Base-by-base conservation (phyloP, 2,113 vertebrate species). In the Sigmodon hispidus region DNA sequence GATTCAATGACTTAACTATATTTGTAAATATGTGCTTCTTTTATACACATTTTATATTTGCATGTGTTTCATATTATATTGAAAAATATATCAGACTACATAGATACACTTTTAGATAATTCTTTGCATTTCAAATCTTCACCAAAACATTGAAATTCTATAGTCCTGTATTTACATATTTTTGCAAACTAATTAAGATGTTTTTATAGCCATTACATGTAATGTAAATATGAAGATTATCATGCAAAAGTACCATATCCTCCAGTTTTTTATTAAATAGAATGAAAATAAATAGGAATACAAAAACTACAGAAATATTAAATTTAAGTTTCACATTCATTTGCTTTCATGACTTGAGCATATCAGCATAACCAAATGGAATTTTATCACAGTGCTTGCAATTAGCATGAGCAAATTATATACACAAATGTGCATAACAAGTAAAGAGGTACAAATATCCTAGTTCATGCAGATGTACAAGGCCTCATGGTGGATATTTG, bases 391-490 rank as follows among this genome's bases (percentile, higher is more conserved):
- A 97, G 63, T 76, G 76, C 65, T 36, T 57, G 52, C 63, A 84
- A 81, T 40, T 81, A 92, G 91, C 65, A 88, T 91, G 75, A 90
- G 31, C 67, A 73, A 88, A 77, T 91, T 69, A 84, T 93, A 86
- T 89, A 93, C 7, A 96, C 55, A 96, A 16, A 72, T 43, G 9
- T 84, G 79, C 48, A 67, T n/a, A 93, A 94, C 55, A 87, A 88
- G 5, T 52, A 86, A 90, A 93, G 55, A 77, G 81, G 16, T 81
- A 79, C 70, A 95, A 61, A 87, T 36, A 87, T 61, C 69, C 88
- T 65, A 79, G 57, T 92, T 95, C 96, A 79, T 96, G 97, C 97
- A 95, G 34, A 61, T 48, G 12, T 86, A 95, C 95, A 97, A 96
- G 96, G 94, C 91, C 92, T 93, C 91, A 61, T 91, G 87, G 91